Evolutionary conservation across 2,113 vertebrate species (phyloP).

Genomic region (Triplophysa dalaica): DNA sequence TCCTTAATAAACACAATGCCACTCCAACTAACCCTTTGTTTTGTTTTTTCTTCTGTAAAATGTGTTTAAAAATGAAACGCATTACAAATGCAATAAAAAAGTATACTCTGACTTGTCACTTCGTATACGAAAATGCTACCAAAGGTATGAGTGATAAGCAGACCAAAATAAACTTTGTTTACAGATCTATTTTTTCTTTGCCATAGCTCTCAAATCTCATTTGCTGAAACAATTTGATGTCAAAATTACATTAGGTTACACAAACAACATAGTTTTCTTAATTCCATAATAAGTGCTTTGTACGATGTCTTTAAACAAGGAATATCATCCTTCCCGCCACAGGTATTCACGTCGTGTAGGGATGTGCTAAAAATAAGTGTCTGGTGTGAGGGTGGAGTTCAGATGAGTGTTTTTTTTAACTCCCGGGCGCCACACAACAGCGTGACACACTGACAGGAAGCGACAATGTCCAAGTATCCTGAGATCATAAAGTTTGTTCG

Average conservation of each 20-base stretch:
- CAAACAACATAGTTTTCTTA: not conserved
- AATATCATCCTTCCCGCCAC: conserved; percentile 17
- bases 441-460: conserved; percentile 14
- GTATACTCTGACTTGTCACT: too few species aligned
- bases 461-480: not conserved
- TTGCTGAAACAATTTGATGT: too few species aligned
- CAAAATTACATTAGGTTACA: not conserved
- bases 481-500: not conserved
- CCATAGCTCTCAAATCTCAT: too few species aligned
- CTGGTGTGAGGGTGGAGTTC: conserved; percentile 45
- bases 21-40: too few species aligned
- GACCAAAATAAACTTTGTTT: too few species aligned
- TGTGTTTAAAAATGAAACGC: too few species aligned
- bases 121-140: too few species aligned
- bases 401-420: conserved; percentile 37
- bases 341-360: conserved; percentile 40
- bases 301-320: conserved; percentile 8
- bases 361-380: conserved; percentile 55
- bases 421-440: conserved; percentile 11
- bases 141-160: too few species aligned
- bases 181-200: too few species aligned
- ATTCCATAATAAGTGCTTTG: not conserved
- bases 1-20: too few species aligned
- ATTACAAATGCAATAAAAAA: too few species aligned
- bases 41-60: too few species aligned